Conservation (phyloP, 1,140 invertebrate species). For the Bombus difficillimus region DNA sequence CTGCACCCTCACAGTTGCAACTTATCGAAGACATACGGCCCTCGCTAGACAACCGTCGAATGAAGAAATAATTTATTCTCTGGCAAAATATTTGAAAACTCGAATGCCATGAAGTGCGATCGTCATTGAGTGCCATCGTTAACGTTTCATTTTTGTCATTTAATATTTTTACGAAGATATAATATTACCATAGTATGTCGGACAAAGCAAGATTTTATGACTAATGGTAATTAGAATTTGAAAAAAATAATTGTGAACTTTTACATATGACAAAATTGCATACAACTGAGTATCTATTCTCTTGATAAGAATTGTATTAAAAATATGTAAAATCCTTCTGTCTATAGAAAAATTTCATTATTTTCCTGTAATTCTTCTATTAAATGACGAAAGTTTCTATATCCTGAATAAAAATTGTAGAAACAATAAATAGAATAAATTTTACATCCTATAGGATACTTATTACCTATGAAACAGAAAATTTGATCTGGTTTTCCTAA, state of each 20-base stretch:
- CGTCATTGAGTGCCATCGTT: no score
- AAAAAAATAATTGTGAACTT: neutral
- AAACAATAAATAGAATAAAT: neutral
- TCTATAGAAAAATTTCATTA: no score
- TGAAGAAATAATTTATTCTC: slow-evolving; percentile 5
- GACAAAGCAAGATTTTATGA: no score
- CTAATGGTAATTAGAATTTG: neutral
- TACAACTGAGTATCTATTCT: neutral
- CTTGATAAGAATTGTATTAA: neutral
- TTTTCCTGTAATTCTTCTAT: neutral
- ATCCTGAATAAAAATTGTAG: neutral
- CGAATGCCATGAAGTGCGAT: no score
- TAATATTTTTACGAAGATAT: neutral
- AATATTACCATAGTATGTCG: neutral
- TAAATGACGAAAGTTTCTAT: neutral
- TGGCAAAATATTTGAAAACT: neutral
- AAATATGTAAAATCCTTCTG: no score
- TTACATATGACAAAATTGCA: neutral
- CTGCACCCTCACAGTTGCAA: slow-evolving; percentile 1
- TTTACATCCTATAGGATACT: neutral
- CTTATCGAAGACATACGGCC: neutral
- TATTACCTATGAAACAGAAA: neutral
- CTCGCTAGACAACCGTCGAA: neutral
- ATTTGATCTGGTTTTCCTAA: neutral
- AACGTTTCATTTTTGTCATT: neutral